Base-by-base conservation (phyloP, 2,797 vertebrate species). In the Bovichtus diacanthus region DNA sequence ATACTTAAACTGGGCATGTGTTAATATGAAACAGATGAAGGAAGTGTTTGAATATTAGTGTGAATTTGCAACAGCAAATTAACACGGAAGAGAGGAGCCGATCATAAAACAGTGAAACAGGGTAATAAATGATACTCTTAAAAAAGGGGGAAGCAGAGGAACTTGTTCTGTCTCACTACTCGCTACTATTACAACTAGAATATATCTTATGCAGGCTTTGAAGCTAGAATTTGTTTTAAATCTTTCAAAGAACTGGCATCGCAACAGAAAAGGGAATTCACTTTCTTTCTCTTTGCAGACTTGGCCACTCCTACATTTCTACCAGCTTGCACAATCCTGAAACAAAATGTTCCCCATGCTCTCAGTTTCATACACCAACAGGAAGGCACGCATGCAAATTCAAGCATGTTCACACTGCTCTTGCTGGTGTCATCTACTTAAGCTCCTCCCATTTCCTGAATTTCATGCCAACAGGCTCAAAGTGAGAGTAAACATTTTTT, bases 371-470 rank as follows among this genome's bases (percentile, higher is more conserved):
- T 29, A 77, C 73, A 60, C 51, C 7, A 73, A 46, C 38, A 60
- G 44, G 38, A 68, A 74, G 56, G 44, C 46, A 60, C 13, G 36
- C 59, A 81, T 41, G 41, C 71, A 74, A 75, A 87, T 65, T 31
- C 76, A 83, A 71, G 71, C 58, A 51, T 74, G 72, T 70, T 70
- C 54, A 75, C 69, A 46, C 31, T 60, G 67, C 56, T 68, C 60
- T 50, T 19, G 36, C 56, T 36, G 27, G 5, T 25, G 19, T 74
- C 76, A 84, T 25, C 65, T 55, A 56, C 39, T 18, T 23, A 59
- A 54, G 80, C 71, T 19, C 67, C 84, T 78, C 88, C 85, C 74
- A n/a, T 38, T 85, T 82, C 89, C 73, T 81, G 62, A 65, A 89
- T 76, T 31, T 4, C 31, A 58, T 16, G 1, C 58, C n/a, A 68